phyloP scores from a whole-genome alignment of 1,140 invertebrate genomes.

The Drosophila nebulosa region DNA sequence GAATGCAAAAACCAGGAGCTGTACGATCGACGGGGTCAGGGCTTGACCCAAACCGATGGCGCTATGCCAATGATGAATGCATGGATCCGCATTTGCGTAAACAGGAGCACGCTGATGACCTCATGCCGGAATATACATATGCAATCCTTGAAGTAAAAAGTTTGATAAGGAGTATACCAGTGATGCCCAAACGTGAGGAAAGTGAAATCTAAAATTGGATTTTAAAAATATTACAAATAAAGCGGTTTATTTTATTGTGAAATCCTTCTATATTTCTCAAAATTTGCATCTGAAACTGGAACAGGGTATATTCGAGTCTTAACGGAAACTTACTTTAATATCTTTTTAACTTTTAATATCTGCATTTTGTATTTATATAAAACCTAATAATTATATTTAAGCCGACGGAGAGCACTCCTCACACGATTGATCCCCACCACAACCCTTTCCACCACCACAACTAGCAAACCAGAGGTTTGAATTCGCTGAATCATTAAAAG shows the following conservation, averaged over 20 bases:
- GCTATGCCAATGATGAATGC: constrained; percentile 94
- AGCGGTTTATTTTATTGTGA: too few relatives aligned
- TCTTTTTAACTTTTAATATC: too few relatives aligned
- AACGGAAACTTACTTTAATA: too few relatives aligned
- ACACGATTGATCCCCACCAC: constrained; percentile 36
- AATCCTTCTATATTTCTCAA: too few relatives aligned
- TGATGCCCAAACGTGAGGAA: constrained; percentile 89
- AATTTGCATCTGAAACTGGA: too few relatives aligned
- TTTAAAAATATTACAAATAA: constrained; percentile 8
- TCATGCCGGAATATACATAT: constrained; percentile 96
- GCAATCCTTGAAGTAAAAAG: constrained; percentile 87
- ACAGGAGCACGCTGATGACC: constrained; percentile 92
- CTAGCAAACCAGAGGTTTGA: constrained; percentile 39
- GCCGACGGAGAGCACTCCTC: constrained; percentile 63
- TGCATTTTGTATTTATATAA: too few relatives aligned
- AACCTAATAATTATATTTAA: too few relatives aligned
- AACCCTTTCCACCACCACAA: neutral
- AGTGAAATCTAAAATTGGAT: constrained; percentile 85
- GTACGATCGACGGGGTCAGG: constrained; percentile 94
- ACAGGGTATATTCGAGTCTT: too few relatives aligned
- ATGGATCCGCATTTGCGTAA: constrained; percentile 89
- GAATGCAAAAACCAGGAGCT: constrained; percentile 88
- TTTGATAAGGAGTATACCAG: constrained; percentile 68
- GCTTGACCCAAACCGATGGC: constrained; percentile 92
- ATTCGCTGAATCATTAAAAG: constrained; percentile 52